Conservation (phyloP, 2,888 invertebrate species). For the Drosophila engyochracea region DNA sequence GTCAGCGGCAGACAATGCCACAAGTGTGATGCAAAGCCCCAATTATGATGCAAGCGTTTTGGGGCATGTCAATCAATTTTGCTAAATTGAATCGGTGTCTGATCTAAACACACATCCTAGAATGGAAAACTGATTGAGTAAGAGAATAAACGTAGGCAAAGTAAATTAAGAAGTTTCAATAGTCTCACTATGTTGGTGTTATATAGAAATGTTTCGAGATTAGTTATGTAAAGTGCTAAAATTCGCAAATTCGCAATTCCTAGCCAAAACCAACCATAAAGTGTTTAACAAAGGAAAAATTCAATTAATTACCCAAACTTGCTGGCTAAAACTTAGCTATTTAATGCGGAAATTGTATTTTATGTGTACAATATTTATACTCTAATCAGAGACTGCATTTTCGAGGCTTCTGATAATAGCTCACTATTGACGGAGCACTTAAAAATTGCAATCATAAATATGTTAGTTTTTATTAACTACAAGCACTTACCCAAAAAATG, state of each 20-base stretch:
- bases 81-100: not conserved
- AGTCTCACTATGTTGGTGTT: not conserved
- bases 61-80: slow-evolving; percentile 14
- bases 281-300: not conserved
- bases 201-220: not conserved
- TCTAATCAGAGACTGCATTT: slow-evolving; percentile 11
- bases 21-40: slow-evolving; percentile 44
- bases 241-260: too few species aligned
- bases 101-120: not conserved
- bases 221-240: not conserved
- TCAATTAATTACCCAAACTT: not conserved
- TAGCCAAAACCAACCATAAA: not conserved
- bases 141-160: not conserved
- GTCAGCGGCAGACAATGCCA: slow-evolving; percentile 39
- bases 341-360: slow-evolving; percentile 14
- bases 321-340: not conserved
- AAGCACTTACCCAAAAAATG: slow-evolving; percentile 30
- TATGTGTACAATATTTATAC: slow-evolving; percentile 4
- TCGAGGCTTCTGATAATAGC: slow-evolving; percentile 12
- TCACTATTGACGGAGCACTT: slow-evolving; percentile 27
- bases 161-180: not conserved
- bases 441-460: slow-evolving; percentile 12
- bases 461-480: not conserved
- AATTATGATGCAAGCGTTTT: slow-evolving; percentile 29
- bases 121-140: not conserved